Percentiles rank a stretch among this genome's conserved stretches.
phyloP scores from a whole-genome alignment of 2,888 invertebrate genomes.

The Drosophila mayaguana region DNA sequence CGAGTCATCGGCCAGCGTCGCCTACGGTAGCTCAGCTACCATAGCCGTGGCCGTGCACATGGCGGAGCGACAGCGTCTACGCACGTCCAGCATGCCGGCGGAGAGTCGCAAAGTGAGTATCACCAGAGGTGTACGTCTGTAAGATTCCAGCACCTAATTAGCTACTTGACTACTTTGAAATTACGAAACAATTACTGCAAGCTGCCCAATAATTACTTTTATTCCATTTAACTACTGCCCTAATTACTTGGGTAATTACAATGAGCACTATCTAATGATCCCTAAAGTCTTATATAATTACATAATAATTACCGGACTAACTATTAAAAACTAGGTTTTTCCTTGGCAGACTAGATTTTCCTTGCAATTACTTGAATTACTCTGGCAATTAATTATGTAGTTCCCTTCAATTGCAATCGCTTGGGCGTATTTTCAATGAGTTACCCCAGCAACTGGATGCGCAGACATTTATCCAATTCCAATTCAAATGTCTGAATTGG shows the following conservation, averaged over 20 bases:
- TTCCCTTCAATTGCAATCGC: background rate
- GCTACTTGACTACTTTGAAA: too few relatives aligned
- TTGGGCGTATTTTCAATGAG: background rate
- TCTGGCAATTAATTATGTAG: background rate
- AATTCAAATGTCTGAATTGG: background rate
- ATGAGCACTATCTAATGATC: too few relatives aligned
- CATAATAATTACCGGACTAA: too few relatives aligned
- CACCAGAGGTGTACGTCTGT: too few relatives aligned
- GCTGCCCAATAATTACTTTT: background rate
- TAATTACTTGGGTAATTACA: background rate
- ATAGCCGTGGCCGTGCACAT: conserved; percentile 65
- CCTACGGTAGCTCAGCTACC: conserved; percentile 70
- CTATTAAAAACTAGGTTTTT: too few relatives aligned
- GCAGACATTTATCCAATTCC: too few relatives aligned
- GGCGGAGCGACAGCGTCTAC: conserved; percentile 80
- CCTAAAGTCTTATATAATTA: too few relatives aligned
- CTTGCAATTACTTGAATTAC: too few relatives aligned
- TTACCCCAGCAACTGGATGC: too few relatives aligned
- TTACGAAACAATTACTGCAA: too few relatives aligned
- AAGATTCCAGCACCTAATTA: too few relatives aligned
- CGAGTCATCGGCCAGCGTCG: conserved; percentile 38
- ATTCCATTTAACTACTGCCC: background rate
- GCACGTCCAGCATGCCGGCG: conserved; percentile 85
- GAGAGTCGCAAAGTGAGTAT: conserved; percentile 83
- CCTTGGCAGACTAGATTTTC: too few relatives aligned